A percentile compares a stretch with the other conserved stretches of the same genome.
These are phyloP conservation scores for Thecophora atra DNA, from an alignment of 2,888 invertebrate genomes.

Conservation along the genomic window DNA sequence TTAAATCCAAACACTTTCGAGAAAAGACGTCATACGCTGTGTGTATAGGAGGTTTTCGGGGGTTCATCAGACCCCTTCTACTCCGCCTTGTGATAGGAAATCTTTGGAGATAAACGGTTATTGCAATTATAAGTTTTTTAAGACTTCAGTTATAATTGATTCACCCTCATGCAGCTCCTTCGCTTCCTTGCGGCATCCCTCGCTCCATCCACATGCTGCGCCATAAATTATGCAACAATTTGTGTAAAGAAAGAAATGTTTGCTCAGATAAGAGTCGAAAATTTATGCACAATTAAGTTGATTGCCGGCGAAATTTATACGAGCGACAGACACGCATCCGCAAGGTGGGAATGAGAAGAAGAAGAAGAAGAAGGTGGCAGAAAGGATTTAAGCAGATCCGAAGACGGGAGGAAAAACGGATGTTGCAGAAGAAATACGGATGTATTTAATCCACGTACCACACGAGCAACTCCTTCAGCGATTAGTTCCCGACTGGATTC, in stretches of 20 bases:
- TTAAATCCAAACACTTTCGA: neutral
- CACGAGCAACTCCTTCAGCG: no score
- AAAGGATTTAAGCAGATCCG: no score
- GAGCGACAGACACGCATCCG: constrained; percentile 34
- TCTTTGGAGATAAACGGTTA: neutral
- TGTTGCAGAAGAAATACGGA: no score
- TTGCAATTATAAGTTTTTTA: neutral
- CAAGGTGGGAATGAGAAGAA: no score
- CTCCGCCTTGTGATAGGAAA: neutral
- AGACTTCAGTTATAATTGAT: neutral
- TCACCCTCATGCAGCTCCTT: neutral
- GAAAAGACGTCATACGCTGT: neutral
- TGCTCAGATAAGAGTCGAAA: constrained; percentile 28
- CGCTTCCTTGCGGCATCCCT: neutral
- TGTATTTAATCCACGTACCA: no score
- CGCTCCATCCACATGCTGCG: neutral
- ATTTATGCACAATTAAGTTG: constrained; percentile 38
- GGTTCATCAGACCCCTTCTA: no score
- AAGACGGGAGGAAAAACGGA: no score
- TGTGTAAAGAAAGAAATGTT: constrained; percentile 24
- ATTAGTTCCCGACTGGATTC: no score
- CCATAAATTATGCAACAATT: constrained; percentile 35
- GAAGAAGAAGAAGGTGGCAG: no score
- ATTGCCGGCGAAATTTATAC: constrained; percentile 27
- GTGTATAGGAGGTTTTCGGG: no score